Percentiles rank a stretch among this genome's conserved stretches.
Evolutionary conservation across 2,888 invertebrate genomes (phyloP).

Genomic region (Phortica magna): DNA sequence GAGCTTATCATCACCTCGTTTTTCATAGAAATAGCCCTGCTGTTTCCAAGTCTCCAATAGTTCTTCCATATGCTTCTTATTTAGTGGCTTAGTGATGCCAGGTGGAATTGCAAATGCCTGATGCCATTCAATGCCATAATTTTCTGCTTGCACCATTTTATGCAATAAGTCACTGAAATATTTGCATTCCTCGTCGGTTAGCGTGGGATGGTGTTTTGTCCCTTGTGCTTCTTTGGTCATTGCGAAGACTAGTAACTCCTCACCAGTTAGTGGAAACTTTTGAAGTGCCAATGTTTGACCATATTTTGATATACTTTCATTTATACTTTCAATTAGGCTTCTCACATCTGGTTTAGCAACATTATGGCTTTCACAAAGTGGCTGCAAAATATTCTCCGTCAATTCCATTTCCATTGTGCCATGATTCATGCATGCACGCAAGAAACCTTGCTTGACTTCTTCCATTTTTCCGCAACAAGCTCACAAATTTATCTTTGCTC

Average conservation of each 20-base stretch:
- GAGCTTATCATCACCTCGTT: background rate
- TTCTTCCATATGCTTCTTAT: background rate
- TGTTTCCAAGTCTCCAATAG: background rate
- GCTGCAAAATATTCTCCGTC: background rate
- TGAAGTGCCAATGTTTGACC: background rate
- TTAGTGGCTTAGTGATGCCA: background rate
- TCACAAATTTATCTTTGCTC: background rate
- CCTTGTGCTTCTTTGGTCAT: background rate
- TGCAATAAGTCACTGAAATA: background rate
- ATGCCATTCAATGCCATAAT: constrained; percentile 10
- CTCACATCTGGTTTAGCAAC: background rate
- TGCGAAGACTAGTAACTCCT: background rate
- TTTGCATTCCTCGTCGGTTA: background rate
- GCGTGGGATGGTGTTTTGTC: constrained; percentile 1
- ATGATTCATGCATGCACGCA: constrained; percentile 7
- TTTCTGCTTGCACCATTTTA: background rate
- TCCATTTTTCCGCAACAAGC: background rate
- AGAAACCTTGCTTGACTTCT: background rate
- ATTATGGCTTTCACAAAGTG: background rate
- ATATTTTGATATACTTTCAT: background rate
- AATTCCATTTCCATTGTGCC: background rate
- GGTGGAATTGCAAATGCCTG: background rate
- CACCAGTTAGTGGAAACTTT: background rate
- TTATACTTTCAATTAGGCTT: background rate
- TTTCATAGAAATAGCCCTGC: constrained; percentile 17